phyloP scores from a whole-genome alignment of 2,797 vertebrate species.

The Selene dorsalis region DNA sequence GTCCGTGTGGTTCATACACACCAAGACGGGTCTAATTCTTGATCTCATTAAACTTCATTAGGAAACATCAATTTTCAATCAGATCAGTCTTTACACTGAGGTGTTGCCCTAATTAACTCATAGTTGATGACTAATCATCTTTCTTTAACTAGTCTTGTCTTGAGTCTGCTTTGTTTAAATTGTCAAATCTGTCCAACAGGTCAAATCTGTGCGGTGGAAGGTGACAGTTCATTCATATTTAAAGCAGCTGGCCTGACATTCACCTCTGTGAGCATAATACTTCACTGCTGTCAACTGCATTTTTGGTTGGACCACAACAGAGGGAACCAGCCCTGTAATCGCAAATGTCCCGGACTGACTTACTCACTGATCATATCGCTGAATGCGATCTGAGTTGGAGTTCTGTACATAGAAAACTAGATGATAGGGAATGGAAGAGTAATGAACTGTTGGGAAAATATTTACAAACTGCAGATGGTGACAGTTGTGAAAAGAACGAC shows the following conservation, averaged over 20 bases:
- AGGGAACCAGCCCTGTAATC: neutral
- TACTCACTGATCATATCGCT: neutral
- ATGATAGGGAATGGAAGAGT: neutral
- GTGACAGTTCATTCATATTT: neutral
- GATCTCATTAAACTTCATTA: neutral
- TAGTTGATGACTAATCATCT: too few species aligned
- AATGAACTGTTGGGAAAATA: neutral
- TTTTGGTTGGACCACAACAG: neutral
- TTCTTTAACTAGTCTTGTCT: neutral
- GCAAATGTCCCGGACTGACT: neutral
- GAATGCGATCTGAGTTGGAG: neutral
- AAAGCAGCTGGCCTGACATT: conserved; percentile 6
- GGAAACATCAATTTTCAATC: neutral
- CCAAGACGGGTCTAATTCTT: neutral
- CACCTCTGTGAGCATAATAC: neutral
- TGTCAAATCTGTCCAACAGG: neutral
- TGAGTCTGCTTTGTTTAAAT: neutral
- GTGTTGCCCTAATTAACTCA: rapidly evolving
- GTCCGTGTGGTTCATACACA: neutral
- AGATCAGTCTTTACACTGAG: neutral
- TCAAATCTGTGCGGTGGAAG: neutral
- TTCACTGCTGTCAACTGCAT: conserved; percentile 1
- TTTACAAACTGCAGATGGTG: neutral
- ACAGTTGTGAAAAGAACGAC: conserved; percentile 10
- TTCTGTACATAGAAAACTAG: neutral